Base-by-base conservation (phyloP, 2,888 invertebrate genomes). In the Fissipunctia ypsillon region DNA sequence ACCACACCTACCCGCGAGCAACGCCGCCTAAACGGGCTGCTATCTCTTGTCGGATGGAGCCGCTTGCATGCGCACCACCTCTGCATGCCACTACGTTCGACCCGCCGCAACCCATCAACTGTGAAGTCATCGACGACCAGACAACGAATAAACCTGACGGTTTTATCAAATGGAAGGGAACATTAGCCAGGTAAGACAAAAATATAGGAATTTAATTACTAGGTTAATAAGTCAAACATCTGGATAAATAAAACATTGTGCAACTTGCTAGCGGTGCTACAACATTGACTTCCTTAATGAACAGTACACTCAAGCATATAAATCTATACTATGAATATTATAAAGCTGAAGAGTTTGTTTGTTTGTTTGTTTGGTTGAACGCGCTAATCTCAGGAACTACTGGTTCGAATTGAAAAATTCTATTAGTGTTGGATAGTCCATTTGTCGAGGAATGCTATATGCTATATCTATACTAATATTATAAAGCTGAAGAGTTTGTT, bases 1-100 rank as follows among this genome's bases (percentile, higher is more conserved):
- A 95, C 80, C 95, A 96, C 89, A 96, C 96, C 10, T 95, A 95
- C 86, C 96, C 96, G 43, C 91, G 95, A 28, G 90, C 93, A 41
- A 91, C 95, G 63, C 93, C 94, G 70, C 92, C 94, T 50, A 95
- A 94, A 87, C 92, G 95, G 38, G 89, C 94, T 14, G 88, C 94
- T 60, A 91, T 95, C 78, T 89, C 94, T 28, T 94, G 95, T 75
- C 93, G 94, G 69, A 91, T 94, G 91, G 95, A 96, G 84, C 93
- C 95, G 3, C 91, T 93, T 52, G 84, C 90, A 59, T 91, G 90
- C 84, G 90, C 92, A 75, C 84, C 90, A 63, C 83, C 91, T 38
- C 90, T 90, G 41, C 88, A 90, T 71, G 79, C 89, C 43, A 77
- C 88, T 52, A 86, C 88, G 3, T 88, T 91, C 78, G 92, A 93